phyloP scores from a whole-genome alignment of 2,113 vertebrate species.

The Corvus cornix region DNA sequence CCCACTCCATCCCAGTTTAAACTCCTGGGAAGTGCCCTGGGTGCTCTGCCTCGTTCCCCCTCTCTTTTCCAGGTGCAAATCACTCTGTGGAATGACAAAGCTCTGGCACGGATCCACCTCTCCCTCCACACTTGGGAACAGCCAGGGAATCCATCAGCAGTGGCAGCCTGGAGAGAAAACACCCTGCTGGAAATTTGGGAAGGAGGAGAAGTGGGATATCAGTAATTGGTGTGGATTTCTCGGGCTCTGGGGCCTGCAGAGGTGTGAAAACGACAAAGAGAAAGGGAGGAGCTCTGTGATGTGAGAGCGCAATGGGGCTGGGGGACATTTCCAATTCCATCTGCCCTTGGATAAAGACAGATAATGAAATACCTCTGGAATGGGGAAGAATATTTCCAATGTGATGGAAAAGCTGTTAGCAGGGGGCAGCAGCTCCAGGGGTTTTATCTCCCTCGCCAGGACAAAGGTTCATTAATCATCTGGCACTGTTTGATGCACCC shows the following conservation, averaged over 20 bases:
- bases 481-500: neutral
- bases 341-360: conserved; percentile 50
- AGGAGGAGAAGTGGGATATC: neutral
- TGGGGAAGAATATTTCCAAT: neutral
- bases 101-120: neutral
- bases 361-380: conserved; percentile 6
- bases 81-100: rapidly evolving
- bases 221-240: neutral
- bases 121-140: neutral
- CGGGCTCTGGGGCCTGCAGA: neutral
- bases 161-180: neutral
- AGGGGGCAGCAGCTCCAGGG: neutral
- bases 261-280: neutral
- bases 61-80: neutral
- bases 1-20: neutral
- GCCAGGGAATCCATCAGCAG: neutral
- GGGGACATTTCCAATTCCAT: neutral
- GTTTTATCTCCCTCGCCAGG: neutral
- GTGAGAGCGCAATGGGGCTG: neutral
- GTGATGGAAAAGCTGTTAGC: neutral
- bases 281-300: neutral
- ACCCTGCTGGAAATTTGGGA: neutral
- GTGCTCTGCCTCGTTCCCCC: neutral
- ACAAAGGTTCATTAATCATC: conserved; percentile 36
- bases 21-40: neutral